Percentiles rank a stretch among this genome's conserved stretches.
Conservation (phyloP, 2,888 invertebrate species). For the Anoncus sp. region DNA sequence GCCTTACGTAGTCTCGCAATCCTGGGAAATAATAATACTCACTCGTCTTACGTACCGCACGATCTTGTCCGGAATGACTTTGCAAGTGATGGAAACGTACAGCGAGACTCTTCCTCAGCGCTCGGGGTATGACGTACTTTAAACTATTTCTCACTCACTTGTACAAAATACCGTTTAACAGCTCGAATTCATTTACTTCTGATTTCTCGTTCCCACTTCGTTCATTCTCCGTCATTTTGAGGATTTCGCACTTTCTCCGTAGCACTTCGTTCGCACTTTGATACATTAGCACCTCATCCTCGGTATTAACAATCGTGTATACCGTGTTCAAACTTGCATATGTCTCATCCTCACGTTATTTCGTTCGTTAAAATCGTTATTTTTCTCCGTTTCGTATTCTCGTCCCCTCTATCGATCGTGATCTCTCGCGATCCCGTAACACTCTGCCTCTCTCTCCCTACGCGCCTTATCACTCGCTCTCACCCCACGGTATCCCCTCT, state of each 20-base stretch:
- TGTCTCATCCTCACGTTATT: not conserved
- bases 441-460: too few relatives aligned
- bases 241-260: not conserved
- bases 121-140: slow-evolving; percentile 29
- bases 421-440: too few relatives aligned
- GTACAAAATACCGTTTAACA: slow-evolving; percentile 2
- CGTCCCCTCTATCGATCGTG: too few relatives aligned
- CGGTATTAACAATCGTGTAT: not conserved
- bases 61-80: slow-evolving; percentile 11
- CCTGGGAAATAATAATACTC: slow-evolving; percentile 19
- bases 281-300: slow-evolving; percentile 12
- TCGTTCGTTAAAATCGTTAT: too few relatives aligned
- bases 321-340: too few relatives aligned
- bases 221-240: not conserved
- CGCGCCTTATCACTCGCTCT: too few relatives aligned
- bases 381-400: too few relatives aligned
- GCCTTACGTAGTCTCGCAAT: not conserved
- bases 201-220: slow-evolving; percentile 1
- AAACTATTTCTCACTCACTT: slow-evolving; percentile 24
- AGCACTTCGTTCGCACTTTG: not conserved
- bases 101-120: slow-evolving; percentile 54
- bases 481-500: too few relatives aligned
- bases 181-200: slow-evolving; percentile 4
- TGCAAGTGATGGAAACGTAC: slow-evolving; percentile 17
- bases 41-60: not conserved